Evolutionary conservation across 2,797 vertebrate species (phyloP), one percentile per base, ranked within the genome.

Genomic region (Gymnothorax javanicus): DNA sequence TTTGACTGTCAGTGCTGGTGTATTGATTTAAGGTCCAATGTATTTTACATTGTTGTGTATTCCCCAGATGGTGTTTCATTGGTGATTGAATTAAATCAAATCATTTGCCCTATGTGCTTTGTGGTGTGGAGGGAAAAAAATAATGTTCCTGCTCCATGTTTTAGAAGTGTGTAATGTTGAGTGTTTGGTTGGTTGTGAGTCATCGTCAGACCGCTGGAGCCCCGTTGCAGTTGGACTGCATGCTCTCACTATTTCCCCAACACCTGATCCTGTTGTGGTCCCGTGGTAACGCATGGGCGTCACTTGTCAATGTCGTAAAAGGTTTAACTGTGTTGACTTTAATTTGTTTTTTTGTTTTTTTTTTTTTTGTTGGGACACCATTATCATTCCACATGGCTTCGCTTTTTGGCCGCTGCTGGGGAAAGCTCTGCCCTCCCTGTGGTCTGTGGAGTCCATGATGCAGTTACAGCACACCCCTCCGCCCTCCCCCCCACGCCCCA

Each of bases 231-330:
- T 88, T 89, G 88, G 93, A 88, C 88, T 93, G 95, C 95, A 96
- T 95, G 96, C 92, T 88, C 82, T 93, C 94, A 94, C 91, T 87
- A 90, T 88, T 91, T 94, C 89, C 89, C 84, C 90, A 8, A 89
- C 82, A 89, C 69, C 71, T 91, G 90, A 83, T 91, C 92, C 91
- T 92, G 92, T 91, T 83, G 86, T 87, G 85, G 92, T 90, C 91
- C 88, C 91, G 73, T 67, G 71, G 27, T 81, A 82, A 91, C 33
- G 95, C 95, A 96, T 95, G 95, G 71, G 91, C 92, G 89, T 92
- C 91, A 89, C 94, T 93, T 91, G 85, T 7, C 91, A 89, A 90
- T 88, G 87, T 90, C 86, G 90, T 75, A 7, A 75, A 60, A 90
- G 86, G 86, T 89, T 88, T 57, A 90, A 91, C 92, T 86, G 59